Percentiles rank a stretch among this genome's conserved stretches.
Evolutionary conservation across 2,888 invertebrate species (phyloP).

Genomic region (Plusia festucae): DNA sequence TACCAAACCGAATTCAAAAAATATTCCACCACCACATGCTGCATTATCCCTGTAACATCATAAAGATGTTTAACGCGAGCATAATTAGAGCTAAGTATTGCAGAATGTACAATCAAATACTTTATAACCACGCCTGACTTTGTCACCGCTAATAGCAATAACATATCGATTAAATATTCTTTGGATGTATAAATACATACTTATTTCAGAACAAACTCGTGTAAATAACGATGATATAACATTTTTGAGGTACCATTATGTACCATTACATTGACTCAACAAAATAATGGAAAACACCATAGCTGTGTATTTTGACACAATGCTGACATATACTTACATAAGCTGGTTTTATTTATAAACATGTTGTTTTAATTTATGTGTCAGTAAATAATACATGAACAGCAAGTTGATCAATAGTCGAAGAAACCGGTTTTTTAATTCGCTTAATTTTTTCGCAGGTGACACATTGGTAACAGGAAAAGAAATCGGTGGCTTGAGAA

Average conservation of each 20-base stretch:
- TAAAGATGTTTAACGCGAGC: slow-evolving; percentile 15
- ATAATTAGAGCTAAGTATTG: slow-evolving; percentile 19
- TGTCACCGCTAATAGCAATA: slow-evolving; percentile 33
- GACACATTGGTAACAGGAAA: slow-evolving; percentile 71
- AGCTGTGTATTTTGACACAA: slow-evolving; percentile 38
- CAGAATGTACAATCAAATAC: slow-evolving; percentile 44
- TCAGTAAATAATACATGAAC: slow-evolving; percentile 51
- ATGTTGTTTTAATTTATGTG: slow-evolving; percentile 54
- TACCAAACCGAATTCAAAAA: too few species aligned
- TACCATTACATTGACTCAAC: slow-evolving; percentile 28
- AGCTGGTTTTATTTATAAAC: slow-evolving; percentile 56
- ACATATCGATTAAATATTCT: too few species aligned
- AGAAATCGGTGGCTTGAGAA: slow-evolving; percentile 65
- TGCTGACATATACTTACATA: slow-evolving; percentile 42
- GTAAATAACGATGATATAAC: slow-evolving; percentile 29
- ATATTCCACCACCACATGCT: too few species aligned
- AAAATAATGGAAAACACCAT: slow-evolving; percentile 37
- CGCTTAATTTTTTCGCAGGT: slow-evolving; percentile 58
- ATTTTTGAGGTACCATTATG: slow-evolving; percentile 25
- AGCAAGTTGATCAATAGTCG: slow-evolving; percentile 62
- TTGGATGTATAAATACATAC: not conserved
- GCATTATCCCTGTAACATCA: too few species aligned
- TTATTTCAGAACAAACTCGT: not conserved
- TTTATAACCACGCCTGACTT: slow-evolving; percentile 25
- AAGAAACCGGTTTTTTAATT: slow-evolving; percentile 61